Evolutionary conservation across 2,888 invertebrate species (phyloP).

Genomic region (Caenorhabditis sp.): DNA sequence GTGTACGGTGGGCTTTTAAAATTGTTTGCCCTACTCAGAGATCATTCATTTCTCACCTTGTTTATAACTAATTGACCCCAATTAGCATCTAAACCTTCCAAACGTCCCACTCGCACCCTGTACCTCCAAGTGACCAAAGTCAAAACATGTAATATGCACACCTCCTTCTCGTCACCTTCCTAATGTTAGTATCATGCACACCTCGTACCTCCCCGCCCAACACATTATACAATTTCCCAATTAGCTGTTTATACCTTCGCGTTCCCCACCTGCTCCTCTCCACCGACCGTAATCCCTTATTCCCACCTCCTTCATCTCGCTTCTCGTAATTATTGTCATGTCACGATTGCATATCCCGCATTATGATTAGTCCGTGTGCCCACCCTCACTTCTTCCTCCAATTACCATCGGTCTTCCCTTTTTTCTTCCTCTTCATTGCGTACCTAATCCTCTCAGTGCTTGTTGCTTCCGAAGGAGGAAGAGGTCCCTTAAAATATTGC

Average conservation of each 20-base stretch:
- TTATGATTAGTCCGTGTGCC: constrained; percentile 33
- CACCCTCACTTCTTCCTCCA: constrained; percentile 24
- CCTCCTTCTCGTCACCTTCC: not conserved
- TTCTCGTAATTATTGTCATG: constrained; percentile 28
- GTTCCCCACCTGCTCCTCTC: too few species aligned
- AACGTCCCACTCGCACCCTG: too few species aligned
- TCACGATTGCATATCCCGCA: constrained; percentile 27
- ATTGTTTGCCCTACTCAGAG: too few species aligned
- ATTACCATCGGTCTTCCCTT: constrained; percentile 30
- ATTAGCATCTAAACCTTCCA: too few species aligned
- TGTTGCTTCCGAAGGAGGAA: constrained; percentile 7
- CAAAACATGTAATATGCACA: too few species aligned
- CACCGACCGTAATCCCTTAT: constrained; percentile 10
- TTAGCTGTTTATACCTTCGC: constrained; percentile 6
- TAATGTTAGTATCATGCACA: not conserved
- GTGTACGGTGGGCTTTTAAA: too few species aligned
- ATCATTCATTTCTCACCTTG: too few species aligned
- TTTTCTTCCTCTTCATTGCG: constrained; percentile 16
- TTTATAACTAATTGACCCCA: too few species aligned
- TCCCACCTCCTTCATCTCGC: not conserved
- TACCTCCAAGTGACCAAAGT: too few species aligned
- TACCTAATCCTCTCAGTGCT: constrained; percentile 34
- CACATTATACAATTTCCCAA: not conserved
- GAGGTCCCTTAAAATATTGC: constrained; percentile 49
- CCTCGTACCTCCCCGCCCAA: too few species aligned